Percentiles rank a stretch among this genome's conserved stretches.
Conservation (phyloP, 2,888 invertebrate species). For the Gryllus longicercus region DNA sequence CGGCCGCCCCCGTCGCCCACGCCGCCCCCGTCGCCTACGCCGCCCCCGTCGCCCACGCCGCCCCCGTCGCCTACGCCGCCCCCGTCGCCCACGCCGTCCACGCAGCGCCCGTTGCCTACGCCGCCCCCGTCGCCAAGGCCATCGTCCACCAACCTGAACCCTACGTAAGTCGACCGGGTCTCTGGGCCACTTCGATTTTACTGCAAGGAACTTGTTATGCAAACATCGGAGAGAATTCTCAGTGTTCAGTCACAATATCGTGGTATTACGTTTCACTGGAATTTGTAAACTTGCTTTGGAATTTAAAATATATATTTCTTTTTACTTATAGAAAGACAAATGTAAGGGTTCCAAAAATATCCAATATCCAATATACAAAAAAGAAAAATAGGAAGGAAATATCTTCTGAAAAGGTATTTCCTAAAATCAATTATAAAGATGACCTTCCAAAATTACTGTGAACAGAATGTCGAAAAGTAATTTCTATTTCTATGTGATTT, state of each 20-base stretch:
- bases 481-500: too few relatives aligned
- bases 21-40: not conserved
- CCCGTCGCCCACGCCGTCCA: conserved; percentile 5
- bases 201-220: not conserved
- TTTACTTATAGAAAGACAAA: not conserved
- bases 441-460: too few relatives aligned
- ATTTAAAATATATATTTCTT: not conserved
- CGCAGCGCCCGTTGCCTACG: not conserved
- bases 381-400: too few relatives aligned
- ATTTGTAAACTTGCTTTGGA: not conserved
- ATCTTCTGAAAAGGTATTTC: too few relatives aligned
- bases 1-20: not conserved
- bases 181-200: not conserved
- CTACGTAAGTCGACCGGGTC: not conserved
- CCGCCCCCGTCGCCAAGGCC: conserved; percentile 17
- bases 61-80: conserved; percentile 6
- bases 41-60: not conserved
- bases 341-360: not conserved
- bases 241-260: not conserved
- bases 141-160: not conserved
- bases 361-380: too few relatives aligned
- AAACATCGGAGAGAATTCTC: not conserved
- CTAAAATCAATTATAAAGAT: too few relatives aligned
- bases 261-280: not conserved
- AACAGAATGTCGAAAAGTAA: too few relatives aligned